A percentile compares a stretch with the other conserved stretches of the same genome.
Evolutionary conservation across 1,140 invertebrate genomes (phyloP).

Genomic region (Nomia melanderi): DNA sequence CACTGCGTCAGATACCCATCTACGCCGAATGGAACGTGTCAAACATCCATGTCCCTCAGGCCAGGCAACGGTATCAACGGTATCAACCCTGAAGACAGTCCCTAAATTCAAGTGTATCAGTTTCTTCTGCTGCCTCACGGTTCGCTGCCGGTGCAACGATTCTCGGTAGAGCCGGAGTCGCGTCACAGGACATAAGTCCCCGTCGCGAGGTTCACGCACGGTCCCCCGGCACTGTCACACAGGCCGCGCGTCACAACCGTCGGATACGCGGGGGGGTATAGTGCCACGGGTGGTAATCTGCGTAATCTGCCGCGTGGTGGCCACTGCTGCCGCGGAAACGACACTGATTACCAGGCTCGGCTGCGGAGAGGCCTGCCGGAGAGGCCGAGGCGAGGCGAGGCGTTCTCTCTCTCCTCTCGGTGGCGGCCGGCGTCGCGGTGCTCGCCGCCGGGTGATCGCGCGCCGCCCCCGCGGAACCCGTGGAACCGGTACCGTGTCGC

Average conservation of each 20-base stretch:
- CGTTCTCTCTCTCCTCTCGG: conserved; percentile 44
- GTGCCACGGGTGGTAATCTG: conserved; percentile 64
- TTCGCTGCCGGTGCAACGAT: too few species aligned
- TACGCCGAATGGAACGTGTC: not conserved
- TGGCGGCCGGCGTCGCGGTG: conserved; percentile 56
- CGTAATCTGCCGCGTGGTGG: conserved; percentile 74
- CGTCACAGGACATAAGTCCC: too few species aligned
- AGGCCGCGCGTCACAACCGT: conserved; percentile 30
- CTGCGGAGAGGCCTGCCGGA: conserved; percentile 61
- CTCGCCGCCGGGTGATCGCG: conserved; percentile 48
- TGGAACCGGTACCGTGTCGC: conserved; percentile 69
- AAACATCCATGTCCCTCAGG: not conserved
- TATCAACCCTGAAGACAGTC: not conserved
- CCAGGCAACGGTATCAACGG: too few species aligned
- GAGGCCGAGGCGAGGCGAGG: conserved; percentile 11
- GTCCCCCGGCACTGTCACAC: conserved; percentile 30
- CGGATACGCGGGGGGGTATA: conserved; percentile 14
- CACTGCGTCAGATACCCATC: not conserved
- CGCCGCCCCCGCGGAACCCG: conserved; percentile 74
- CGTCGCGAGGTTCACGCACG: not conserved
- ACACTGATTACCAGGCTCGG: conserved; percentile 79
- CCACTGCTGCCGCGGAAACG: conserved; percentile 79
- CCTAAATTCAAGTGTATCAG: not conserved
- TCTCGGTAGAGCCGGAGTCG: too few species aligned
- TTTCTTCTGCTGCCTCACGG: too few species aligned